Base-by-base conservation (phyloP, 2,113 vertebrate genomes). In the Empidonax alnorum region DNA sequence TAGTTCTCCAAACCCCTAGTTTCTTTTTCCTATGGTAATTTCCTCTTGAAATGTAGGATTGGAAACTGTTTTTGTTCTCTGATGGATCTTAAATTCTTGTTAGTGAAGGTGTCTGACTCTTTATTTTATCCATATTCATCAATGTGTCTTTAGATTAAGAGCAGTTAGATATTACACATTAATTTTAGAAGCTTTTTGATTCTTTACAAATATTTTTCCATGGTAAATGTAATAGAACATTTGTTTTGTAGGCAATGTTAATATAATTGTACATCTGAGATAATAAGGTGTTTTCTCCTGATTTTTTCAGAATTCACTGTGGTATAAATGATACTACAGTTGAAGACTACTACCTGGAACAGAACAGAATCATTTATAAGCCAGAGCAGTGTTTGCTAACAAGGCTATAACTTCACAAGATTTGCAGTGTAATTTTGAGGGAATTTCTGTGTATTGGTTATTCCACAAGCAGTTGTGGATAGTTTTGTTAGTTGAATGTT, bases 1-100 rank as follows among this genome's bases (percentile, higher is more conserved):
- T 19, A 33, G 23, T 49, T 23, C 6, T 39, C 9, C 63, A 88
- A 73, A 13, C 0, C 24, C 49, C 21, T 0, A 0, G 0, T 73
- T 88, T 73, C 4, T 59, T 12, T 68, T 58, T 8, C 30, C 7
- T 58, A 3, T 53, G 13, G 21, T 22, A 4, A 27, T 50, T 84
- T 81, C 7, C 9, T 73, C 39, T 78, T 39, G 11, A 52, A 88
- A 52, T 44, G 28, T 67, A 84, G 12, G 37, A 84, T 61, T 17
- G 7, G 3, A 77, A 68, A 35, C 33, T 12, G 7, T 0, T 3
- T 41, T 65, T 84, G 63, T 85, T 42, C 33, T 65, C 21, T 61
- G 25, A 50, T 19, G 12, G 22, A 83, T 22, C 46, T 22, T 49
- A 78, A 6, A 28, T 78, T 50, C 22, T 27, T 65, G 0, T 37